phyloP scores from a whole-genome alignment of 2,113 vertebrate genomes.

The Colius striatus region DNA sequence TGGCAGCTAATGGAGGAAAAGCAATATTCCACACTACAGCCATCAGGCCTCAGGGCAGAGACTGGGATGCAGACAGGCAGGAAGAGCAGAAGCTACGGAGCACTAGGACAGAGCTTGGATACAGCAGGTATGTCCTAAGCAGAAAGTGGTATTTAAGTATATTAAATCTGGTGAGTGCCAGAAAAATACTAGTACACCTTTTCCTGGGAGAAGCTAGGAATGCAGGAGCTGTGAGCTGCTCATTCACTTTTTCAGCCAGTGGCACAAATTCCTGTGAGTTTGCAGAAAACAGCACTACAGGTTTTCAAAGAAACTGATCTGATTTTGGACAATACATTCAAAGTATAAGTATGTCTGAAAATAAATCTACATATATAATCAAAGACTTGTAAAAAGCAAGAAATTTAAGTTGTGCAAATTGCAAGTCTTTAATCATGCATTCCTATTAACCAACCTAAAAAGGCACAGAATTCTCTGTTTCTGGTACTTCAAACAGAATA shows the following conservation, averaged over 20 bases:
- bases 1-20: background rate
- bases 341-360: background rate
- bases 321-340: background rate
- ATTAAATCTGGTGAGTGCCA: background rate
- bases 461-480: background rate
- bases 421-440: background rate
- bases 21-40: background rate
- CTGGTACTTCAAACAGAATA: background rate
- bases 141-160: background rate
- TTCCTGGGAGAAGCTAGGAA: background rate
- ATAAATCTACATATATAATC: background rate
- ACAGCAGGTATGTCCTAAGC: background rate
- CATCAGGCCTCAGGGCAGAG: accelerated
- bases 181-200: background rate
- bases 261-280: background rate
- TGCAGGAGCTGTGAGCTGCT: background rate
- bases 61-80: background rate
- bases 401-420: background rate
- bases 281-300: background rate
- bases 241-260: background rate
- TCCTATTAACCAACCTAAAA: background rate
- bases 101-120: background rate
- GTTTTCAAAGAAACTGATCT: background rate
- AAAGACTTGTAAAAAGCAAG: background rate
- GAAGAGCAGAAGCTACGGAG: background rate